Conservation (phyloP, 1,140 invertebrate species). For the Sycobia sp. region DNA sequence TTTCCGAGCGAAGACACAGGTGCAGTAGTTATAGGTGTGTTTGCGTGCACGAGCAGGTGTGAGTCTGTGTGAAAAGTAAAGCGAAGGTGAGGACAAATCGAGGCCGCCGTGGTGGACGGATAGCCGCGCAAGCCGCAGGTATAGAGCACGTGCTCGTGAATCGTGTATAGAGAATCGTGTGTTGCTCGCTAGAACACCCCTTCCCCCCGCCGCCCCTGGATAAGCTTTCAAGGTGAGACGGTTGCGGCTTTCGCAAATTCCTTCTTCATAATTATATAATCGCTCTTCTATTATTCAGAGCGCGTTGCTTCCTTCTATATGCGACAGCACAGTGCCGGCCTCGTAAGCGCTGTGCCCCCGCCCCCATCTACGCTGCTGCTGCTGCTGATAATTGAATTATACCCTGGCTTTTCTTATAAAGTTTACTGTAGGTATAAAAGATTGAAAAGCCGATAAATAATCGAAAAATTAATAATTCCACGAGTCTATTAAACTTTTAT, state of each 20-base stretch:
- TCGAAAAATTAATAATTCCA: too few relatives aligned
- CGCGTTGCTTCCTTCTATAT: background rate
- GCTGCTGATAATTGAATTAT: too few relatives aligned
- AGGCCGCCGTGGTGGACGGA: background rate
- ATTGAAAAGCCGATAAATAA: too few relatives aligned
- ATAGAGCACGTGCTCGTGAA: too few relatives aligned
- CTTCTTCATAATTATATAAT: conserved; percentile 25
- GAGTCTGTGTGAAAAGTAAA: background rate
- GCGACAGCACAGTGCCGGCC: background rate
- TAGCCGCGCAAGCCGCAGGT: background rate
- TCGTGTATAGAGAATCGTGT: too few relatives aligned
- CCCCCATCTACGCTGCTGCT: too few relatives aligned
- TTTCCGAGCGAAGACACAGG: too few relatives aligned
- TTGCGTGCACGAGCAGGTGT: background rate
- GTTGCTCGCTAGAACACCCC: too few relatives aligned
- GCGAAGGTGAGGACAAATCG: conserved; percentile 25
- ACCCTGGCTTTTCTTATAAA: too few relatives aligned
- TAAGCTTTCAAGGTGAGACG: conserved; percentile 9
- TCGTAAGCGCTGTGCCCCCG: background rate
- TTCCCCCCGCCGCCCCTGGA: background rate
- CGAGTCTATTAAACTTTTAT: too few relatives aligned
- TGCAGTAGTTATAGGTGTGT: too few relatives aligned
- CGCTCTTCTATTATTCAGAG: conserved; percentile 15
- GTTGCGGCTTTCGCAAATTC: conserved; percentile 8
- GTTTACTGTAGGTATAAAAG: too few relatives aligned